Evolutionary conservation across 2,888 invertebrate species (phyloP), one percentile per base, ranked within the genome.

Genomic region (Aphrophora alni): DNA sequence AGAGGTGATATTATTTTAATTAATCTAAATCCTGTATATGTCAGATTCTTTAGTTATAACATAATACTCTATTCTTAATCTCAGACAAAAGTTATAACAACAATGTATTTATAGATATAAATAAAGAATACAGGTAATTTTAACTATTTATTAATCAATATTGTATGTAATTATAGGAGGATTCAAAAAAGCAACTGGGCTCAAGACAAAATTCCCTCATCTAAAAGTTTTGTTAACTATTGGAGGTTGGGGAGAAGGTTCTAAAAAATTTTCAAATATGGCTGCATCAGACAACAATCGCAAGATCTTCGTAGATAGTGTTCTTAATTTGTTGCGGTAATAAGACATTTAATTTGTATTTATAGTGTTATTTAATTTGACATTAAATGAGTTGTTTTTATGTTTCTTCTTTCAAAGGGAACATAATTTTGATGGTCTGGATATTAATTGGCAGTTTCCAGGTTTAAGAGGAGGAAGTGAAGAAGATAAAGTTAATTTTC

Each of bases 241-340:
- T 51, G 82, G 82, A n/a, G 82, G 82, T n/a, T 81, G 78, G 76
- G 28, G 1, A 0, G 51, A 81, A 70, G 82, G 81, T 28, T 81
- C 81, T 17, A 38, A 24, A 0, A 82, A 77, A 28, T 82, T 73
- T 78, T 82, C 82, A 2, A 73, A 59, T n/a, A 78, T 82, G 78
- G 80, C 77, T 21, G 38, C 70, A 24, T 8, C 24, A 24, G 38
- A 68, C 33, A 12, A 27, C 8, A 75, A 17, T 24, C 75, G 77
- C 27, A 17, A 25, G 14, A 38, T 33, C 21, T 82, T 82, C 68
- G 73, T 81, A 0, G 70, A 69, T 33, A 81, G 80, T 51, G 75
- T 81, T n/a, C 28, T 81, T 3, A 38, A 78, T 33, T 78, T 73
- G 74, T 70, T 82, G 26, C 74, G 74, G 82, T 82, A 78, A 26